Percentiles rank a stretch among this genome's conserved stretches.
phyloP scores from a whole-genome alignment of 2,797 vertebrate species.

The Alectoris magna region DNA sequence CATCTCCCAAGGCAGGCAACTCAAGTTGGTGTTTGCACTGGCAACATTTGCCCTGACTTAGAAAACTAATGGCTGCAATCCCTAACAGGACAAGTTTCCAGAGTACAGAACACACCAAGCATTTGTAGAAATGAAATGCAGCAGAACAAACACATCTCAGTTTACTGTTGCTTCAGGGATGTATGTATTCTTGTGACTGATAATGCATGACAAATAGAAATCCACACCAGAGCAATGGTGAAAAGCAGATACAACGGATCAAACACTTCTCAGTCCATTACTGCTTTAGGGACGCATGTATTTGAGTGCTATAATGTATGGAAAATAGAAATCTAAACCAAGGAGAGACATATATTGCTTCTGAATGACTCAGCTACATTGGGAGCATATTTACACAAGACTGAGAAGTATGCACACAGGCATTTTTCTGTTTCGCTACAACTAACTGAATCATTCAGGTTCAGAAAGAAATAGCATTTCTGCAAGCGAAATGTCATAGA shows the following conservation, averaged over 20 bases:
- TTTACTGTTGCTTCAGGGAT: neutral
- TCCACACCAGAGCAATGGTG: neutral
- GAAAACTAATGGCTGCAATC: neutral
- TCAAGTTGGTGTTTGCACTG: neutral
- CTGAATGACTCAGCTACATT: neutral
- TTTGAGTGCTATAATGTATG: neutral
- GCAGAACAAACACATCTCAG: neutral
- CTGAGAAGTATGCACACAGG: neutral
- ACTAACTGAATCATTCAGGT: neutral
- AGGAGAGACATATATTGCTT: neutral
- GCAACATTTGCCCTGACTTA: neutral
- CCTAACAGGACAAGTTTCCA: neutral
- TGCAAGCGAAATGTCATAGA: neutral
- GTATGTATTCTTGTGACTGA: neutral
- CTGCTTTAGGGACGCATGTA: neutral
- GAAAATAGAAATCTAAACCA: constrained; percentile 3
- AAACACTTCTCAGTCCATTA: neutral
- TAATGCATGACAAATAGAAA: constrained; percentile 22
- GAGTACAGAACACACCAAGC: neutral
- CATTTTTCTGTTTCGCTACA: neutral
- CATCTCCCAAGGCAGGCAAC: neutral
- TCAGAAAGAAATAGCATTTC: neutral
- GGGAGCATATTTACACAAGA: neutral
- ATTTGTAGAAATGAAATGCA: neutral
- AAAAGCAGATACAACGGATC: neutral